Evolutionary conservation across 2,888 invertebrate genomes (phyloP).

Genomic region (Bombyx huttoni): DNA sequence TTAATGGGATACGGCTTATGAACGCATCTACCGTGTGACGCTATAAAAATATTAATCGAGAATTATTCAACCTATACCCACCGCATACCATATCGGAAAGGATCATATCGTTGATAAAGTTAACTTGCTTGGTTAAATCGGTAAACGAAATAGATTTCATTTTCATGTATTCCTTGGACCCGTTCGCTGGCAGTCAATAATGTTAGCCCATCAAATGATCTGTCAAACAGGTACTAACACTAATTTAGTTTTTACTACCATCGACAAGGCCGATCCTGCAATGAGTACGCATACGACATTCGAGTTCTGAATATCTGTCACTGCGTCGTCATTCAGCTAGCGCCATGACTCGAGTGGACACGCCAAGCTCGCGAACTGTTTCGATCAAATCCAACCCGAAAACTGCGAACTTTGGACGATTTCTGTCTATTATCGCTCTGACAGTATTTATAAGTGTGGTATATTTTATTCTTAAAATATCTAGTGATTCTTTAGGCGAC

Average conservation of each 20-base stretch:
- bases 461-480: constrained; percentile 33
- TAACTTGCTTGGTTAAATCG: constrained; percentile 42
- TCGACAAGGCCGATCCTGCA: constrained; percentile 44
- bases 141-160: constrained; percentile 27
- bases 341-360: constrained; percentile 58
- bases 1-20: too few relatives aligned
- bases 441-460: constrained; percentile 22
- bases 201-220: background rate
- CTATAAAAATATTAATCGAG: too few relatives aligned
- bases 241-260: background rate
- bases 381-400: constrained; percentile 35
- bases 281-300: constrained; percentile 31
- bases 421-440: constrained; percentile 26
- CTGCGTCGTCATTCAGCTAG: constrained; percentile 42
- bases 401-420: constrained; percentile 36
- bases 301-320: constrained; percentile 38
- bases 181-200: background rate
- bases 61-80: constrained; percentile 9
- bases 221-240: background rate
- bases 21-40: too few relatives aligned
- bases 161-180: background rate
- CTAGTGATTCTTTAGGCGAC: constrained; percentile 36
- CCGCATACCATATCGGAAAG: constrained; percentile 43
- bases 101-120: constrained; percentile 45
- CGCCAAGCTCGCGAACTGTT: constrained; percentile 32